Conservation (phyloP, 2,113 vertebrate species). For the Herpetotheres cachinnans region DNA sequence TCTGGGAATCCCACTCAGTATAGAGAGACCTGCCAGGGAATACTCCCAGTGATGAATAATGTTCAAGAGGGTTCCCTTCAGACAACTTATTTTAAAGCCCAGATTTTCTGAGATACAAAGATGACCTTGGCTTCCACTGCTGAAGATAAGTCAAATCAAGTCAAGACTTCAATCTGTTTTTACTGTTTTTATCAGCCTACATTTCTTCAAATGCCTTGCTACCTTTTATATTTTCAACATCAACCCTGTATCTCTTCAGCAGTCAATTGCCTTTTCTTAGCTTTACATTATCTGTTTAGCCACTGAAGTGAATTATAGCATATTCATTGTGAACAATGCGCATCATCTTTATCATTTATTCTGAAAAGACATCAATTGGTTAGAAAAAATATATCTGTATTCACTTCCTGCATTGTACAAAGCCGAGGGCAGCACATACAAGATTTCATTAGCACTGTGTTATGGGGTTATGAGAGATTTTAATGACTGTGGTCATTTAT, state of each 20-base stretch:
- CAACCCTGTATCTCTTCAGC: constrained; percentile 58
- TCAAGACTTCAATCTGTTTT: constrained; percentile 74
- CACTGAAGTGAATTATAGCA: constrained; percentile 74
- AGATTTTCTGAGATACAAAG: constrained; percentile 70
- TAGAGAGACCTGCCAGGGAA: constrained; percentile 56
- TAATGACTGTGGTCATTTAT: constrained; percentile 54
- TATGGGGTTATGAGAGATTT: constrained; percentile 47
- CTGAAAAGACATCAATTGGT: constrained; percentile 59
- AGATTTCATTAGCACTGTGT: constrained; percentile 41
- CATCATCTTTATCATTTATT: constrained; percentile 70
- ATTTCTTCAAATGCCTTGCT: constrained; percentile 70
- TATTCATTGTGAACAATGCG: constrained; percentile 72
- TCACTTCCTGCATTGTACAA: constrained; percentile 44
- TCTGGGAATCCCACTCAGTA: constrained; percentile 48
- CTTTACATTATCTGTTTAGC: constrained; percentile 72
- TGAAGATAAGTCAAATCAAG: constrained; percentile 76
- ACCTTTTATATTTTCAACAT: constrained; percentile 73
- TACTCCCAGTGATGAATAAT: constrained; percentile 62
- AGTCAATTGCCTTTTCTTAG: constrained; percentile 67
- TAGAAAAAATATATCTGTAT: constrained; percentile 49
- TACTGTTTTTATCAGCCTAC: constrained; percentile 74
- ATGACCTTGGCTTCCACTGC: constrained; percentile 57
- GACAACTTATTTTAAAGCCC: constrained; percentile 73
- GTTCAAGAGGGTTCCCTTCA: constrained; percentile 63
- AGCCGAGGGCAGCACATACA: constrained; percentile 34